Conservation (phyloP, 2,797 vertebrate species). For the Leptoclinus maculatus region DNA sequence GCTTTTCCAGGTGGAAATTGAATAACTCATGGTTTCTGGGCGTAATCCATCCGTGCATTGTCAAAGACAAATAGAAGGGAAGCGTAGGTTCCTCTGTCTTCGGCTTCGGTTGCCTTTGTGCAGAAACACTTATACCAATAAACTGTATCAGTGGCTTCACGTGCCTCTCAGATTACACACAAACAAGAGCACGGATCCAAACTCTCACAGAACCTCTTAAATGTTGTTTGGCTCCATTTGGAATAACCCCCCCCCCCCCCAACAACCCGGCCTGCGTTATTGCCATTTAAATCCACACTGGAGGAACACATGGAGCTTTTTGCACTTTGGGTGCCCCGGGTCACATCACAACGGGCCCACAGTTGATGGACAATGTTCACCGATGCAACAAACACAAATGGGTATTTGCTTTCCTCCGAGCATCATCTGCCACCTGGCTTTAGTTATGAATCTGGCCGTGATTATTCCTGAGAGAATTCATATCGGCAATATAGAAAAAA, state of each 20-base stretch:
- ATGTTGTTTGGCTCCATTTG: conserved; percentile 30
- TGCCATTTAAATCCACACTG: conserved; percentile 37
- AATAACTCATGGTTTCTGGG: conserved; percentile 83
- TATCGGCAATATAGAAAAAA: background rate
- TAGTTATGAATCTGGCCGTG: conserved; percentile 44
- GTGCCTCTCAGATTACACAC: conserved; percentile 47
- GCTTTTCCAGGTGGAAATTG: conserved; percentile 85
- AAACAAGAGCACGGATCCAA: conserved; percentile 34
- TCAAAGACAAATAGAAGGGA: conserved; percentile 70
- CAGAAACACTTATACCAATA: conserved; percentile 37
- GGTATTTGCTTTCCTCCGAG: conserved; percentile 71
- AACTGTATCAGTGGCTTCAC: conserved; percentile 60
- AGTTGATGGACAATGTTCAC: conserved; percentile 82
- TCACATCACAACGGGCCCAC: conserved; percentile 70
- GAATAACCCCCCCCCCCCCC: background rate
- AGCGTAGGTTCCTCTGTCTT: conserved; percentile 46
- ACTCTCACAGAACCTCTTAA: conserved; percentile 22
- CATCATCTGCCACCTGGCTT: conserved; percentile 74
- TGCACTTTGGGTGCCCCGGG: conserved; percentile 68
- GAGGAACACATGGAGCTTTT: conserved; percentile 61
- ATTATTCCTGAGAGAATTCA: conserved; percentile 46
- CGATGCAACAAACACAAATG: conserved; percentile 79
- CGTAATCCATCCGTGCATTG: conserved; percentile 77
- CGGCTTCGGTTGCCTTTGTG: conserved; percentile 40
- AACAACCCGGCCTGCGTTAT: conserved; percentile 10